A percentile compares a stretch with the other conserved stretches of the same genome.
Conservation (phyloP, 2,113 vertebrate genomes). For the Mionectes macconnelli region DNA sequence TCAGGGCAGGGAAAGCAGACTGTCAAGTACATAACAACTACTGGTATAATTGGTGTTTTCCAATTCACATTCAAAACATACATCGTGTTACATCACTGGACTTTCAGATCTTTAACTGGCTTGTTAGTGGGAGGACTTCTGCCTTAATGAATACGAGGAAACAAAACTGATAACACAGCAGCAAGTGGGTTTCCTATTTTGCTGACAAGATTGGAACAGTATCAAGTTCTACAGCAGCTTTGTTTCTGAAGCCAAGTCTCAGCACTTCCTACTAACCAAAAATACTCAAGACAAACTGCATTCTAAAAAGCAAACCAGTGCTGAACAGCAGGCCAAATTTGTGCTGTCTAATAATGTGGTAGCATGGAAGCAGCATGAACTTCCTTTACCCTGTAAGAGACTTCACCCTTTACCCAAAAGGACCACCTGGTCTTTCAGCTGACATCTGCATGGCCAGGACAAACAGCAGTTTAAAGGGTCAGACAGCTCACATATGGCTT, state of each 20-base stretch:
- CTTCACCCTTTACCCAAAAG: background rate
- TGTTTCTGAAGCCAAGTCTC: constrained; percentile 32
- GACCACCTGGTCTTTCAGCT: constrained; percentile 51
- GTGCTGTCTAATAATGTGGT: constrained; percentile 37
- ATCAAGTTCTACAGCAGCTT: constrained; percentile 17
- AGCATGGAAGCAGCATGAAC: background rate
- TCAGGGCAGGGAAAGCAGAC: background rate
- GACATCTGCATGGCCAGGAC: background rate
- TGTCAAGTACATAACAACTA: background rate
- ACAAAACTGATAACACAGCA: constrained; percentile 40
- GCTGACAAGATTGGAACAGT: constrained; percentile 8
- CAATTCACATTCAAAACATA: background rate
- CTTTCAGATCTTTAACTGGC: background rate
- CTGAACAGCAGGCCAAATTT: background rate
- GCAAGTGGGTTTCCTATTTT: constrained; percentile 39
- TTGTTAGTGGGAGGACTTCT: constrained; percentile 14
- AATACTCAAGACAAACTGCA: background rate
- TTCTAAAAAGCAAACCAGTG: background rate
- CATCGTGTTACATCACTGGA: background rate
- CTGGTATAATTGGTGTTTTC: background rate
- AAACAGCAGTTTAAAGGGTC: background rate
- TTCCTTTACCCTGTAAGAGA: background rate
- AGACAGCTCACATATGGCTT: constrained; percentile 17
- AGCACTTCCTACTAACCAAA: constrained; percentile 1
- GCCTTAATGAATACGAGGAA: constrained; percentile 14